Evolutionary conservation across 2,797 vertebrate genomes (phyloP), one percentile per base, ranked within the genome.

Genomic region (Sciurus carolinensis): DNA sequence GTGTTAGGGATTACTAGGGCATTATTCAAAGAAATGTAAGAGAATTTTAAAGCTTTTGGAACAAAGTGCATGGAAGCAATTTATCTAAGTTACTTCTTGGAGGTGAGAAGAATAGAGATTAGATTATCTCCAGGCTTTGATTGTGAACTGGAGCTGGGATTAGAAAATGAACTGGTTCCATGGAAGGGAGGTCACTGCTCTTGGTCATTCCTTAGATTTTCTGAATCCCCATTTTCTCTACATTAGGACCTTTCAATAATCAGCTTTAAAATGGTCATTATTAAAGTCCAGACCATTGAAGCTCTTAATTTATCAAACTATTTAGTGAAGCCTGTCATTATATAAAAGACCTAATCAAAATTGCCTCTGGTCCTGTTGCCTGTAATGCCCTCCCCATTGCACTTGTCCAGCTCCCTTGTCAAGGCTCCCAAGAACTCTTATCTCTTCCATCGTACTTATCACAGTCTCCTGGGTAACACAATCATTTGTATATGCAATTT

Each of bases 201-300:
- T 54, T 94, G 66, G 36, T 28, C 52, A 80, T 87, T 83, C 84
- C 88, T 94, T 90, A 39, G 39, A n/a, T 57, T 95, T 28, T 86
- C 59, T 15, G 52, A 62, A 30, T 81, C 52, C 72, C 33, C 87
- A 28, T 64, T 86, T 81, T 69, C 44, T 89, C 69, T 72, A 79
- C 0, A 54, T 73, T 64, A 44, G 26, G 67, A 87, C 20, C 73
- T 22, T 72, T 91, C 26, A 91, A 75, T 73, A 79, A 69, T 71
- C 18, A 73, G 36, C 26, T 93, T 80, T 18, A 50, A 76, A 88
- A 88, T 59, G 9, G 52, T 47, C 52, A 42, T 54, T 44, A 28
- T 54, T 89, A 67, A 95, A 47, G 54, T 36, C 28, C 39, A 81
- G 24, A 10, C 47, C 52, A 36, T 66, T 85, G 2, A 66, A 30